These are phyloP conservation scores for Raja brachyura DNA, from an alignment of 2,113 vertebrate species.

Conservation along the genomic window DNA sequence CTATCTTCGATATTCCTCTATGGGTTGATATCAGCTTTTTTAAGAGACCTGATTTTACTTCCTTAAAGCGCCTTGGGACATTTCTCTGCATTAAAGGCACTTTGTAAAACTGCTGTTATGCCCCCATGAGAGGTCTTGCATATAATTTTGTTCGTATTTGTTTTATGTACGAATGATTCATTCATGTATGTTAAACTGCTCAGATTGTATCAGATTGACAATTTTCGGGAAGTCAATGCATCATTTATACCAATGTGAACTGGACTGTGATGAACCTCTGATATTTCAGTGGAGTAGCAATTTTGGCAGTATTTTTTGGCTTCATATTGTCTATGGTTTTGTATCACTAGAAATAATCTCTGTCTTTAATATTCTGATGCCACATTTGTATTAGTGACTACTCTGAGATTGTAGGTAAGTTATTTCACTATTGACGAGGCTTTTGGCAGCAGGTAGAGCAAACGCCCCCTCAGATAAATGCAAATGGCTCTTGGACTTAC, in stretches of 20 bases:
- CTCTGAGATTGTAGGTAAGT: neutral
- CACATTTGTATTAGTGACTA: neutral
- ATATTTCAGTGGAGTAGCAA: slow-evolving; percentile 1
- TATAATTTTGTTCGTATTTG: neutral
- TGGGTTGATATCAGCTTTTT: neutral
- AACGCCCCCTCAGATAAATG: neutral
- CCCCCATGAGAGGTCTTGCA: neutral
- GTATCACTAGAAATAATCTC: neutral
- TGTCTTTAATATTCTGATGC: neutral
- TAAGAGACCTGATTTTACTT: neutral
- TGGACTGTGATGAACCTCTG: slow-evolving; percentile 12
- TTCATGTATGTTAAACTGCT: neutral
- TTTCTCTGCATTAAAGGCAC: slow-evolving; percentile 16
- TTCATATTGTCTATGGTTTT: neutral
- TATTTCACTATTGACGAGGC: neutral
- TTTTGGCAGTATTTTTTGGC: neutral
- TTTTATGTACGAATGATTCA: neutral
- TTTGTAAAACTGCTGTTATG: neutral
- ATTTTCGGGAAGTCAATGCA: neutral
- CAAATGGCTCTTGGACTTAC: neutral
- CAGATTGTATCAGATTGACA: slow-evolving; percentile 20
- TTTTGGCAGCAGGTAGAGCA: neutral
- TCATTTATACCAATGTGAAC: neutral
- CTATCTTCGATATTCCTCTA: neutral
- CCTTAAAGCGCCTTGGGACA: neutral